These are phyloP conservation scores for Acanthurus leucopareius DNA, from an alignment of 2,797 vertebrate species.

Conservation along the genomic window DNA sequence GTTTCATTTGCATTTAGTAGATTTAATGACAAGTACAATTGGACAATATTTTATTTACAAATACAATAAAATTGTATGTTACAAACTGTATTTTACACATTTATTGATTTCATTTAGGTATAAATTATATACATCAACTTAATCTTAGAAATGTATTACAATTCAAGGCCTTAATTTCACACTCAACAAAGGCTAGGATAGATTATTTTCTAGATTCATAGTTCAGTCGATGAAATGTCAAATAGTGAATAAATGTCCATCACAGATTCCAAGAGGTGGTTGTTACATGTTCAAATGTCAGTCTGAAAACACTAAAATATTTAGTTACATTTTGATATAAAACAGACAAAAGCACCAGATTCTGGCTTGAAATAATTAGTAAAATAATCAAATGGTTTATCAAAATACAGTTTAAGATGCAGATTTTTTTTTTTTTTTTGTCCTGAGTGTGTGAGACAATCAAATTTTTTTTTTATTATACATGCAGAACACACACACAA, in stretches of 20 bases:
- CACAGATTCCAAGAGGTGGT: too few relatives aligned
- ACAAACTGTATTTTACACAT: conserved; percentile 24
- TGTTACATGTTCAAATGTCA: not conserved
- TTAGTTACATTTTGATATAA: not conserved
- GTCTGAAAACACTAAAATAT: not conserved
- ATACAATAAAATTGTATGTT: conserved; percentile 26
- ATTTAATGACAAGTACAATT: conserved; percentile 40
- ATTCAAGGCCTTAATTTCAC: conserved; percentile 16
- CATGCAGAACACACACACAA: conserved; percentile 50
- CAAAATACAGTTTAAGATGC: not conserved
- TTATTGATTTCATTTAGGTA: conserved; percentile 33
- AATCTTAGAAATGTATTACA: conserved; percentile 2
- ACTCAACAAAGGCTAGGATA: not conserved
- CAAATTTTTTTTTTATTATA: conserved; percentile 20
- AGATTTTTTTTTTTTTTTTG: not conserved
- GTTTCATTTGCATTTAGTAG: conserved; percentile 38
- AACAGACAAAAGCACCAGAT: not conserved
- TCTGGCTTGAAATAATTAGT: not conserved
- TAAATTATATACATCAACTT: conserved; percentile 16
- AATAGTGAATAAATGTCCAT: not conserved
- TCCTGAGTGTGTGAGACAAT: conserved; percentile 10
- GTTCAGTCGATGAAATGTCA: too few relatives aligned
- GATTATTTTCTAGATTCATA: not conserved
- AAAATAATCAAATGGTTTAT: not conserved
- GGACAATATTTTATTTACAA: conserved; percentile 15